These are phyloP conservation scores for Congeria kusceri DNA, from an alignment of 2,888 invertebrate genomes.

Conservation along the genomic window DNA sequence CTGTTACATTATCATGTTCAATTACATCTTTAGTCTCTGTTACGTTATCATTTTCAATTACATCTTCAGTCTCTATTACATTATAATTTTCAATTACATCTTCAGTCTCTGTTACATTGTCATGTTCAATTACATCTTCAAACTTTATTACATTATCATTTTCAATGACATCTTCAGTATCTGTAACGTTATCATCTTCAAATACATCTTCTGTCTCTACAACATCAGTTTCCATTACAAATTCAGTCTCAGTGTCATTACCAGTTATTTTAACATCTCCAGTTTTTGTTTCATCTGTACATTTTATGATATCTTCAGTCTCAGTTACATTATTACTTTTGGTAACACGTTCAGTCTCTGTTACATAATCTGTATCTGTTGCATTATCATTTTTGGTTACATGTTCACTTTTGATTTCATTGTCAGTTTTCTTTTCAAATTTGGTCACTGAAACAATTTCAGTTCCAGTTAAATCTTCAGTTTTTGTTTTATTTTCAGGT, in stretches of 20 bases:
- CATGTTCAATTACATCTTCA: too few relatives aligned
- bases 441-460: neutral
- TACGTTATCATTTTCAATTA: too few relatives aligned
- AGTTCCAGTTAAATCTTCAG: neutral
- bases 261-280: neutral
- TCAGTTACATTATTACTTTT: neutral
- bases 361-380: neutral
- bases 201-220: too few relatives aligned
- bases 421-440: neutral
- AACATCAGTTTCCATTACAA: neutral
- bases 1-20: too few relatives aligned
- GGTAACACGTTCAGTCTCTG: neutral
- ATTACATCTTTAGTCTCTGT: too few relatives aligned
- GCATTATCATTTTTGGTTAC: neutral
- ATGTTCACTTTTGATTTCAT: neutral
- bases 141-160: neutral
- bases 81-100: too few relatives aligned
- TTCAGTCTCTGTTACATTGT: too few relatives aligned
- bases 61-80: too few relatives aligned
- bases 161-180: neutral
- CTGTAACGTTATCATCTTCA: neutral
- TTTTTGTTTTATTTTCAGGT: neutral
- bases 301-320: neutral
- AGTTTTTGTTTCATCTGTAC: neutral
- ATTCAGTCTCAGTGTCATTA: neutral